Evolutionary conservation across 2,888 invertebrate genomes (phyloP).

Genomic region (Hypselothyrea guttata): DNA sequence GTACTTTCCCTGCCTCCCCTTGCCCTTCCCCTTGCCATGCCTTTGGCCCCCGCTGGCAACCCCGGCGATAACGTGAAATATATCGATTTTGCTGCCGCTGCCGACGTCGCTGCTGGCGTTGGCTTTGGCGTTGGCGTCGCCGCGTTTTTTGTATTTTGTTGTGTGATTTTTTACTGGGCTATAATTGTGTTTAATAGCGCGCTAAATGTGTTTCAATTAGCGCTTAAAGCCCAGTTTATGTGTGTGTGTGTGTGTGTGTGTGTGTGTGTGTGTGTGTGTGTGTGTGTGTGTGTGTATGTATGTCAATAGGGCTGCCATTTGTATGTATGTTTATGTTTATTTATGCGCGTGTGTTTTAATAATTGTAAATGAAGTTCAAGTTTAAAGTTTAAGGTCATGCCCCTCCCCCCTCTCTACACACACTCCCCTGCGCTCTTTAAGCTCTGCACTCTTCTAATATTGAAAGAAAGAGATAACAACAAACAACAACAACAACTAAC

Average conservation of each 20-base stretch:
- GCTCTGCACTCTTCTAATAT: no score
- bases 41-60: constrained; percentile 17
- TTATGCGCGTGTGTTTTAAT: neutral
- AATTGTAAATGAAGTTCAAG: constrained; percentile 40
- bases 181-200: constrained; percentile 75
- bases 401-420: neutral
- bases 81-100: constrained; percentile 57
- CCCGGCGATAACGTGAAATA: constrained; percentile 29
- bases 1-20: constrained; percentile 13
- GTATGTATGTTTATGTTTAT: constrained; percentile 2
- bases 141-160: constrained; percentile 3
- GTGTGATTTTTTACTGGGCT: constrained; percentile 30
- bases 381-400: constrained; percentile 35
- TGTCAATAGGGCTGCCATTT: constrained; percentile 40
- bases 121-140: constrained; percentile 2
- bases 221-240: constrained; percentile 45
- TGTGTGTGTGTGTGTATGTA: constrained; percentile 31
- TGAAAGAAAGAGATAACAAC: constrained; percentile 40
- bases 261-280: constrained; percentile 2
- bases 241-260: neutral
- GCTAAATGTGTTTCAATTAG: constrained; percentile 72
- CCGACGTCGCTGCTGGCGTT: constrained; percentile 39
- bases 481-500: constrained; percentile 49
- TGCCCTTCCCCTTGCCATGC: neutral
- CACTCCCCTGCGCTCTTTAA: no score